Percentiles rank a stretch among this genome's conserved stretches.
phyloP scores from a whole-genome alignment of 2,113 vertebrate genomes.

The Acanthochromis polyacanthus region DNA sequence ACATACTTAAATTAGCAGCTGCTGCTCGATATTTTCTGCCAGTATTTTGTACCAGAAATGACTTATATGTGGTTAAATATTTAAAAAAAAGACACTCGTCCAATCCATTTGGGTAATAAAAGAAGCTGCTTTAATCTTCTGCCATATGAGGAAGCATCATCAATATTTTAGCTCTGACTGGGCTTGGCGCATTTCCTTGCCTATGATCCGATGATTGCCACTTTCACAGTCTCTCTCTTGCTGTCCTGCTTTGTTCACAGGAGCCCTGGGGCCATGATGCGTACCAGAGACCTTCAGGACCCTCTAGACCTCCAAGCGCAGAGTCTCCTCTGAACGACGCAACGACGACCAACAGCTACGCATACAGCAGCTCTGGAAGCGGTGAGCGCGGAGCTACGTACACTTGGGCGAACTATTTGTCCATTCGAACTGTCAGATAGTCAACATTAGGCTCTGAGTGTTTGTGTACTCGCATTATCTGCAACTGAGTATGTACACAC shows the following conservation, averaged over 20 bases:
- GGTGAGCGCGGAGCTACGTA: too few species aligned
- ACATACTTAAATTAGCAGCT: neutral
- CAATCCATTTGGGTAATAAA: constrained; percentile 32
- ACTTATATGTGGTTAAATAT: constrained; percentile 1
- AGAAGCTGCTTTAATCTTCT: constrained; percentile 38
- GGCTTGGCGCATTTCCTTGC: neutral
- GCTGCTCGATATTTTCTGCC: neutral
- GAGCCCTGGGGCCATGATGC: constrained; percentile 33
- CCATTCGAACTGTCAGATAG: constrained; percentile 58
- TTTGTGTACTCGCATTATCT: constrained; percentile 67
- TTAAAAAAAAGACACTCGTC: neutral
- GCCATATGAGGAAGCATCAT: constrained; percentile 38
- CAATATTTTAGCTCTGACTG: constrained; percentile 36
- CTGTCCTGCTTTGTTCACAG: constrained; percentile 38
- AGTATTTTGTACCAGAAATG: neutral
- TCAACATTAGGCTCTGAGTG: constrained; percentile 59
- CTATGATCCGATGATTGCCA: neutral
- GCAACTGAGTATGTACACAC: constrained; percentile 52
- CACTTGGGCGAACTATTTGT: too few species aligned
- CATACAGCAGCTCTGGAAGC: constrained; percentile 13
- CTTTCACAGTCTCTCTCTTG: neutral
- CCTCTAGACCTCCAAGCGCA: neutral
- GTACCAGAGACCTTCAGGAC: constrained; percentile 44
- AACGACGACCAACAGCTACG: neutral
- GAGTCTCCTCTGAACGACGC: constrained; percentile 13